phyloP scores from a whole-genome alignment of 2,113 vertebrate genomes.

The Brachypteracias leptosomus region DNA sequence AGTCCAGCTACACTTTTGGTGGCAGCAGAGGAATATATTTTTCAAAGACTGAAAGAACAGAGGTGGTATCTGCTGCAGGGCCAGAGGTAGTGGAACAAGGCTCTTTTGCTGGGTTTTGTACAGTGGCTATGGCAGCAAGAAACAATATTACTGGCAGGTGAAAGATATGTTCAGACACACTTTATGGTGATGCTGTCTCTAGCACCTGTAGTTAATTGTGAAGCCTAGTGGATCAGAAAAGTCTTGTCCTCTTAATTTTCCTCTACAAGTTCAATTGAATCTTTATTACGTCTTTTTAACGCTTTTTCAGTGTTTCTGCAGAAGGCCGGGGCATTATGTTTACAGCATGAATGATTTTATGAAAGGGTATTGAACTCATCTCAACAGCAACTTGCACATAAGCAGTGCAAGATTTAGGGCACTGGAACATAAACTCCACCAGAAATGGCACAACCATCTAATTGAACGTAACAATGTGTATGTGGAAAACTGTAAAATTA shows the following conservation, averaged over 20 bases:
- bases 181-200: background rate
- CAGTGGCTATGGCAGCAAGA: background rate
- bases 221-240: background rate
- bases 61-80: background rate
- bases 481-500: background rate
- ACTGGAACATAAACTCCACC: background rate
- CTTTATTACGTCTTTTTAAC: background rate
- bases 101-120: background rate
- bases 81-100: background rate
- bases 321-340: background rate
- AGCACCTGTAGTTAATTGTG: background rate
- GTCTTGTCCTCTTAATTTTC: background rate
- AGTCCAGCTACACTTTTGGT: background rate
- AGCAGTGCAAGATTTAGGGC: background rate
- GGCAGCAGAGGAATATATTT: background rate
- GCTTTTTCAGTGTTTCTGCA: background rate
- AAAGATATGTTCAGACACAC: background rate
- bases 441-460: background rate
- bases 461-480: background rate
- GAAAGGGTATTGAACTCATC: background rate
- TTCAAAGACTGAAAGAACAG: background rate
- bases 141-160: fast-evolving
- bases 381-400: background rate
- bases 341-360: background rate
- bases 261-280: background rate